Conservation (phyloP, 2,113 vertebrate genomes). For the Ornithorhynchus anatinus region DNA sequence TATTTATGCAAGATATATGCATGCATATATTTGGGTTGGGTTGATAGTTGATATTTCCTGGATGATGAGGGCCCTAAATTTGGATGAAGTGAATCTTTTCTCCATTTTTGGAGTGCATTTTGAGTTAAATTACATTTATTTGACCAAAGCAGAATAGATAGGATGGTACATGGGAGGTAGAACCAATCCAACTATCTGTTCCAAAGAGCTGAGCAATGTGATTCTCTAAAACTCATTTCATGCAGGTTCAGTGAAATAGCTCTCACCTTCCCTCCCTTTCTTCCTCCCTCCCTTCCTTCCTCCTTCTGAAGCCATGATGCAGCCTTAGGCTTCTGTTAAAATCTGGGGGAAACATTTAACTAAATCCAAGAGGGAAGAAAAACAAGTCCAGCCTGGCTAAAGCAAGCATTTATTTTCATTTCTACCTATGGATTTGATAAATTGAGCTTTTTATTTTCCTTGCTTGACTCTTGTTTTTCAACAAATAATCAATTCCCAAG, state of each 20-base stretch:
- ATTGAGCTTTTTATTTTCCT: too few species aligned
- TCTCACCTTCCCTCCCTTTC: too few species aligned
- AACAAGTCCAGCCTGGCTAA: background rate
- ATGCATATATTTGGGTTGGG: too few species aligned
- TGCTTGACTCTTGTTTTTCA: too few species aligned
- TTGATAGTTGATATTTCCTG: too few species aligned
- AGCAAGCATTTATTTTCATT: too few species aligned
- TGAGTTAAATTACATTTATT: background rate
- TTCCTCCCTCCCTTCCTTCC: too few species aligned
- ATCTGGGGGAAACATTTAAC: background rate
- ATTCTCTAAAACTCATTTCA: conserved; percentile 1
- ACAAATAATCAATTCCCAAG: too few species aligned
- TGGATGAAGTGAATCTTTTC: too few species aligned
- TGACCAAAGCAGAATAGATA: background rate
- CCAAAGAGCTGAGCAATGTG: background rate
- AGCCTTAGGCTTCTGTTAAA: background rate
- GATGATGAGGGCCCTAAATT: too few species aligned
- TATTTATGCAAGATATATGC: too few species aligned
- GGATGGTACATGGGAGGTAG: background rate
- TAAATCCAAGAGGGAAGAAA: background rate
- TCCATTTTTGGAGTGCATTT: background rate
- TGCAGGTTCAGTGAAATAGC: background rate
- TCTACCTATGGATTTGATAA: too few species aligned
- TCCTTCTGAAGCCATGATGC: background rate
- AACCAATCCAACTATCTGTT: background rate